A percentile compares a stretch with the other conserved stretches of the same genome.
Conservation (phyloP, 2,797 vertebrate species). For the Gorsachius magnificus region DNA sequence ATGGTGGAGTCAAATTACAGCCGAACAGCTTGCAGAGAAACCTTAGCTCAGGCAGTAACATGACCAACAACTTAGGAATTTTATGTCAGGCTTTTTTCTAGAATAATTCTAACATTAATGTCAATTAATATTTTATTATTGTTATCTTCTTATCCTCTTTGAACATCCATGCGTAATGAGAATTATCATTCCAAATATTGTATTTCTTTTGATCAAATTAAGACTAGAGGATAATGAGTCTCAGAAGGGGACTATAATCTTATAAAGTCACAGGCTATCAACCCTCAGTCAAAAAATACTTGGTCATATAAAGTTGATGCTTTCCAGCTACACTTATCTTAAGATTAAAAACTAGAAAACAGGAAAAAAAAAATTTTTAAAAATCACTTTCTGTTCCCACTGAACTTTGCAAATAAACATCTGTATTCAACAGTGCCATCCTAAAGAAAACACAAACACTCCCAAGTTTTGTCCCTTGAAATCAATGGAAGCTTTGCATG, state of each 20-base stretch:
- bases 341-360: not conserved
- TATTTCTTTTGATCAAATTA: not conserved
- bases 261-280: not conserved
- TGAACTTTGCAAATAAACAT: not conserved
- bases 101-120: not conserved
- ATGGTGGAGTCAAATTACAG: not conserved
- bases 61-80: rapidly evolving
- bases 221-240: not conserved
- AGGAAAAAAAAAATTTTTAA: not conserved
- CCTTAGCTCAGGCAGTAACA: not conserved
- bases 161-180: not conserved
- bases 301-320: not conserved
- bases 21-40: not conserved
- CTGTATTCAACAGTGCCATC: not conserved
- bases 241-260: not conserved
- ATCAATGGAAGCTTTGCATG: not conserved
- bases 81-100: not conserved
- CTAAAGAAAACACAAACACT: not conserved
- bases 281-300: not conserved
- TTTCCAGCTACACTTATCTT: not conserved
- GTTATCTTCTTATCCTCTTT: not conserved
- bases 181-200: not conserved
- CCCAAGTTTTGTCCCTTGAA: not conserved
- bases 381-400: not conserved
- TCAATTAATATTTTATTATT: not conserved